phyloP scores from a whole-genome alignment of 2,113 vertebrate genomes.

The Polypterus senegalus region DNA sequence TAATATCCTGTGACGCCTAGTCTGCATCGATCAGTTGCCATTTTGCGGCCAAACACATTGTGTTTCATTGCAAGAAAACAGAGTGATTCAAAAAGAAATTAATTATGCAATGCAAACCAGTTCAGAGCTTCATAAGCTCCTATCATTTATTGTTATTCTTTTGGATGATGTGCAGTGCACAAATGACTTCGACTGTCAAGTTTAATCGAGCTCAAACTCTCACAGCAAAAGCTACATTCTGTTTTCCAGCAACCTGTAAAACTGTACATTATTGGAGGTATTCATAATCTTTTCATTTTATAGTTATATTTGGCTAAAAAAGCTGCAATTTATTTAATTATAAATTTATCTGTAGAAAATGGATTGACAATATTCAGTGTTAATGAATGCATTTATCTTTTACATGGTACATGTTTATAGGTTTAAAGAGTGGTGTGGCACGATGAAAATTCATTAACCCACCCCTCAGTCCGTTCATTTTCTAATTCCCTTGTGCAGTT shows the following conservation, averaged over 20 bases:
- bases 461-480: too few relatives aligned
- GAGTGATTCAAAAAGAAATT: conserved; percentile 47
- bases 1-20: conserved; percentile 7
- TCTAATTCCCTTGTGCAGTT: too few relatives aligned
- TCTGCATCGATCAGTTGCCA: conserved; percentile 12
- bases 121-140: conserved; percentile 40
- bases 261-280: too few relatives aligned
- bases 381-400: too few relatives aligned
- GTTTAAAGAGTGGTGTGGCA: too few relatives aligned
- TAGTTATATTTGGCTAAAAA: too few relatives aligned
- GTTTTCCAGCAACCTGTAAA: neutral
- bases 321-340: too few relatives aligned
- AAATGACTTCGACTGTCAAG: conserved; percentile 47
- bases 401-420: too few relatives aligned
- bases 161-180: conserved; percentile 39
- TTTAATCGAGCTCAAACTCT: conserved; percentile 41
- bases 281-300: too few relatives aligned
- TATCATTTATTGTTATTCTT: conserved; percentile 50
- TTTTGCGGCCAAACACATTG: conserved; percentile 34
- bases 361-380: too few relatives aligned
- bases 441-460: too few relatives aligned
- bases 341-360: too few relatives aligned
- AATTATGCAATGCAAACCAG: conserved; percentile 48
- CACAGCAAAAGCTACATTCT: neutral
- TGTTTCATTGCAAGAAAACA: conserved; percentile 49